These are phyloP conservation scores for Polypterus senegalus DNA, from an alignment of 2,113 vertebrate genomes.

Conservation along the genomic window DNA sequence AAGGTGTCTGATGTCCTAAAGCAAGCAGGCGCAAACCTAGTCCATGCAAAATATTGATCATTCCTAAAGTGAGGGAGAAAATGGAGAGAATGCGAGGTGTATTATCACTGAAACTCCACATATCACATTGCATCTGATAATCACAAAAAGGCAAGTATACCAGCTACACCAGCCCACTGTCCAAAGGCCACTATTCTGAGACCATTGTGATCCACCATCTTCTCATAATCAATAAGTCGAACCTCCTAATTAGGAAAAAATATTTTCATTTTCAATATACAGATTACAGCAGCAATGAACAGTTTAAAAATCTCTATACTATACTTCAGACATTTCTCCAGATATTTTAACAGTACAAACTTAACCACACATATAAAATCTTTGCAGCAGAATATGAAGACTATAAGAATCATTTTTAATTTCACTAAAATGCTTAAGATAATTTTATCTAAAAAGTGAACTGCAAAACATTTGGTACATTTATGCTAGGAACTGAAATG, in stretches of 20 bases:
- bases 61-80: constrained; percentile 48
- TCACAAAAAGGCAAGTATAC: constrained; percentile 40
- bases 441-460: too few species aligned
- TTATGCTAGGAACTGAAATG: too few species aligned
- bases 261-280: not conserved
- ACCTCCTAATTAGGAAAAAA: constrained; percentile 63
- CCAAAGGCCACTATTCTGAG: constrained; percentile 86
- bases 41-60: constrained; percentile 95
- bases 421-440: too few species aligned
- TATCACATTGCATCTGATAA: constrained; percentile 12
- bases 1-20: constrained; percentile 88
- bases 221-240: constrained; percentile 94
- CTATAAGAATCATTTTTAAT: too few species aligned
- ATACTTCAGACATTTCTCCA: too few species aligned
- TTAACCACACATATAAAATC: too few species aligned
- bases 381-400: too few species aligned
- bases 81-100: not conserved
- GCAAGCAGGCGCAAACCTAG: constrained; percentile 86
- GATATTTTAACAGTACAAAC: too few species aligned
- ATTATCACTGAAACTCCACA: not conserved
- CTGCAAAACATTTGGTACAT: too few species aligned
- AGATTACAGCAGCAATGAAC: too few species aligned
- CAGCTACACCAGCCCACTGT: constrained; percentile 94
- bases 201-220: constrained; percentile 91
- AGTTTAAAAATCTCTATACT: too few species aligned